Evolutionary conservation across 1,140 invertebrate genomes (phyloP), one percentile per base, ranked within the genome.

Genomic region (Nasonia vitripennis): DNA sequence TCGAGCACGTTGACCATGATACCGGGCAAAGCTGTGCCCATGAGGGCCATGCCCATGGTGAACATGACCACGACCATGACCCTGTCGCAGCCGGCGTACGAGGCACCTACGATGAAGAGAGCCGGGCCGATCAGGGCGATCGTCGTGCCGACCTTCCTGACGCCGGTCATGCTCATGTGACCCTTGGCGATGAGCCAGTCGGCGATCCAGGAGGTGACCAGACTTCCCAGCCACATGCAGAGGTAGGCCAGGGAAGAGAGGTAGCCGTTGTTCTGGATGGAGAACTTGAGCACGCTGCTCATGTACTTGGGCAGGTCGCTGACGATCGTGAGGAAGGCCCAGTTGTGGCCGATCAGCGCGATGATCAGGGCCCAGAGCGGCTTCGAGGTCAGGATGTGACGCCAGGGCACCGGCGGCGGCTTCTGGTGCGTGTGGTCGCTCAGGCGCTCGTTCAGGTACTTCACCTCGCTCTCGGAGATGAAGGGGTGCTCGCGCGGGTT

Each of bases 221-320:
- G 92, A 0, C 95, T 95, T 5, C 94, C 93, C 55, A 95, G 85
- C 95, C 95, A 96, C 95, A 95, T 96, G 48, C 94, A 94, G 4
- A 94, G 89, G 83, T 95, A 96, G 0, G 95, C 95, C 0, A 96
- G 85, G 0, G 95, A 93, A 0, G 95, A 95, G 3, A 95, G 90
- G 1, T 94, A 93, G 1, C 95, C 95, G 55, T 95, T 96, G 88
- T 95, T 91, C 89, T 96, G 93, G 67, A 98, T 96, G 86, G 97
- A 94, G 89, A 97, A 97, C 87, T 96, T 95, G 14, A 98, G 93
- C 1, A 98, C 96, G 86, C 95, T 95, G 67, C 95, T 96, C 95
- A 98, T 96, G 93, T 98, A 97, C 86, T 96, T 96, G 0, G 98
- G 97, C 14, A 99, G 94, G 88, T 98, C 96, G 20, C 96, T 97